A percentile compares a stretch with the other conserved stretches of the same genome.
Conservation (phyloP, 2,797 vertebrate genomes). For the Leuciscus waleckii region DNA sequence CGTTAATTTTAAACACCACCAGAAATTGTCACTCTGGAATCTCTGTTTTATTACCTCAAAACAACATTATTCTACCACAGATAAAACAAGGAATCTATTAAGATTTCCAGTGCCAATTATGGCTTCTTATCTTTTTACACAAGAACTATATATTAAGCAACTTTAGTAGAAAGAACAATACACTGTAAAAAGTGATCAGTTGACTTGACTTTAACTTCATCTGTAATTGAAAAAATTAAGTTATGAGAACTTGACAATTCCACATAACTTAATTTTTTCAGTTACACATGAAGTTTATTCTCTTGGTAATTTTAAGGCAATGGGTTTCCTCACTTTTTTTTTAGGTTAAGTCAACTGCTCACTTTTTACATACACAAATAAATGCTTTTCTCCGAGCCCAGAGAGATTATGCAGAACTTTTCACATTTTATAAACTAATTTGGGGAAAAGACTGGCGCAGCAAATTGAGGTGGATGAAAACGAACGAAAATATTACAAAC, state of each 20-base stretch:
- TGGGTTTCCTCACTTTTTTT: no score
- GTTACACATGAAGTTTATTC: no score
- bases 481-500: background rate
- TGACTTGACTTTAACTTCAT: no score
- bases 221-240: no score
- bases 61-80: background rate
- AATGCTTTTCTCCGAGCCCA: background rate
- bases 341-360: no score
- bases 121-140: background rate
- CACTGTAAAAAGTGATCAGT: no score
- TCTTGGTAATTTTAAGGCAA: no score
- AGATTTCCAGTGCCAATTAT: background rate
- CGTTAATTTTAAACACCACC: conserved; percentile 40
- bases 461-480: background rate
- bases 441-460: background rate
- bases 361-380: background rate
- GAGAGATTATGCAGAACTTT: background rate
- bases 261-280: no score
- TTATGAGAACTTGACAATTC: no score
- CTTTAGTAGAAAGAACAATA: no score
- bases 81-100: background rate
- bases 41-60: background rate
- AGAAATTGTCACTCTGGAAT: conserved; percentile 27
- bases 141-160: background rate
- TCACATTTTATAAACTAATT: background rate